Evolutionary conservation across 2,888 invertebrate species (phyloP).

Genomic region (Cantharis rufa): DNA sequence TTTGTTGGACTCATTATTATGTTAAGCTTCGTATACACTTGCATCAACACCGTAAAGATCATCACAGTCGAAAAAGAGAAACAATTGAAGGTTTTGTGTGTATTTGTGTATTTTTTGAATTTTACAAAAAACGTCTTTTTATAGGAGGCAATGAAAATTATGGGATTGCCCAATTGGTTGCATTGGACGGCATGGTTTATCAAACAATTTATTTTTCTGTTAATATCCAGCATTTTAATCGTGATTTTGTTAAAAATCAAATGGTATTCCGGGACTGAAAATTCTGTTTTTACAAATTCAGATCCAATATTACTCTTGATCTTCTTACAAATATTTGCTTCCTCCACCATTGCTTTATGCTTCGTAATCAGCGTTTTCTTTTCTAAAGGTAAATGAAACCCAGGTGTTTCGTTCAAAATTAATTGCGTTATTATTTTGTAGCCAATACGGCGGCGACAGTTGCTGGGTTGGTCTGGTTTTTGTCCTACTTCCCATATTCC

Average conservation of each 20-base stretch:
- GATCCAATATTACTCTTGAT: constrained; percentile 69
- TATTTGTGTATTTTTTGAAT: too few relatives aligned
- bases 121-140: not conserved
- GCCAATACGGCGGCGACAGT: constrained; percentile 12
- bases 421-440: not conserved
- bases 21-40: constrained; percentile 80
- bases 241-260: constrained; percentile 57
- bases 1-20: constrained; percentile 77
- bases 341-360: constrained; percentile 73
- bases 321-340: constrained; percentile 71
- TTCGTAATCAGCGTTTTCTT: constrained; percentile 82
- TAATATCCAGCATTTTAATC: constrained; percentile 62
- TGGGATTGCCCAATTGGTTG: constrained; percentile 82
- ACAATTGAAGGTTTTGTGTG: constrained; percentile 72
- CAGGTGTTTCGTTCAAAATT: not conserved
- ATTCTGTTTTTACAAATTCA: constrained; percentile 71
- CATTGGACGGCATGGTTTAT: constrained; percentile 87
- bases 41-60: constrained; percentile 75
- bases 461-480: constrained; percentile 13
- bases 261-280: constrained; percentile 50
- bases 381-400: constrained; percentile 66
- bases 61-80: constrained; percentile 77
- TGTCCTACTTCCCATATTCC: constrained; percentile 41
- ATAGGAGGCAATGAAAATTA: constrained; percentile 88
- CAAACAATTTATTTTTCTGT: constrained; percentile 70